A percentile compares a stretch with the other conserved stretches of the same genome.
These are phyloP conservation scores for Tupiocoris notatus DNA, from an alignment of 2,888 invertebrate species.

Conservation along the genomic window DNA sequence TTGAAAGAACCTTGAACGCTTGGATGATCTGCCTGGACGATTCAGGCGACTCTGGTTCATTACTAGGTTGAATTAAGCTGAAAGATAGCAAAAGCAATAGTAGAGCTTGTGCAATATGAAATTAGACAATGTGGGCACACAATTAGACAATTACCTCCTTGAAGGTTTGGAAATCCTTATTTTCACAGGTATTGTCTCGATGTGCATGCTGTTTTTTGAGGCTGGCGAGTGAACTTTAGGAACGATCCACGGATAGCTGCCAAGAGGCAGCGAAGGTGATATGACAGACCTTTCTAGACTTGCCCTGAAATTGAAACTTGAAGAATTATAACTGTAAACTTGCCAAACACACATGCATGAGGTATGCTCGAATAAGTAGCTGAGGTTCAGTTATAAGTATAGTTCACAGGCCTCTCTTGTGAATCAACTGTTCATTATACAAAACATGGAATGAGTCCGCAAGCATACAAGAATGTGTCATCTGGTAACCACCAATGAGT, in stretches of 20 bases:
- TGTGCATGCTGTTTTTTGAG: background rate
- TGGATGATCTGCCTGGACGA: constrained; percentile 16
- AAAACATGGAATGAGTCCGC: too few species aligned
- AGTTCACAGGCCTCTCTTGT: too few species aligned
- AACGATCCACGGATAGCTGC: constrained; percentile 26
- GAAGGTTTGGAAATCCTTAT: constrained; percentile 15
- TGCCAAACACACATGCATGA: too few species aligned
- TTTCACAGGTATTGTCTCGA: constrained; percentile 11
- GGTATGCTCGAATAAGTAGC: too few species aligned
- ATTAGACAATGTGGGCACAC: background rate
- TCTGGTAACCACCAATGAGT: too few species aligned
- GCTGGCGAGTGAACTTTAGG: background rate
- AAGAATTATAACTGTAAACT: too few species aligned
- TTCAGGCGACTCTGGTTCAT: background rate
- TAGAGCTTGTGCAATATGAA: background rate
- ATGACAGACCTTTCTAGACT: background rate
- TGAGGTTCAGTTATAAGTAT: too few species aligned
- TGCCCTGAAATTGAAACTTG: background rate
- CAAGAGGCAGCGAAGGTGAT: constrained; percentile 10
- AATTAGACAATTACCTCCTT: background rate
- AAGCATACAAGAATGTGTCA: too few species aligned
- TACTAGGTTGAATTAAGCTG: background rate
- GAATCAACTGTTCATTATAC: too few species aligned
- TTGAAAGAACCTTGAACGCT: constrained; percentile 24
- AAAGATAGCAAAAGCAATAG: background rate